phyloP scores from a whole-genome alignment of 2,113 vertebrate genomes.

The Phycodurus eques region DNA sequence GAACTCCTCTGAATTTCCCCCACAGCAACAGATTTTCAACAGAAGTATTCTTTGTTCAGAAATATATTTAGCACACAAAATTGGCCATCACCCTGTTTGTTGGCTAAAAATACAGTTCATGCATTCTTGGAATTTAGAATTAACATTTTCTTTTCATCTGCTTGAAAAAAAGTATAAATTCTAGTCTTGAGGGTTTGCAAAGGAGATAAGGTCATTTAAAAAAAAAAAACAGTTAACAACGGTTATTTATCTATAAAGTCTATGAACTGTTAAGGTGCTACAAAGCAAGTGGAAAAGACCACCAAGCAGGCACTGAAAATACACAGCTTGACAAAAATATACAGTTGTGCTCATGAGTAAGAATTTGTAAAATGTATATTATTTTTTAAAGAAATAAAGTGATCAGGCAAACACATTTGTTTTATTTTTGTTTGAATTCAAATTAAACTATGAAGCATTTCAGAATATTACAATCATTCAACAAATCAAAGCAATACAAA shows the following conservation, averaged over 20 bases:
- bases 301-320: not conserved
- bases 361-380: not conserved
- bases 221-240: not conserved
- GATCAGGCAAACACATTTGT: not conserved
- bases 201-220: not conserved
- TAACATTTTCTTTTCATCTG: not conserved
- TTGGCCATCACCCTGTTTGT: constrained; percentile 3
- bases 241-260: not conserved
- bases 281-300: not conserved
- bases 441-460: not conserved
- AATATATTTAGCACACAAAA: constrained; percentile 6
- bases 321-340: not conserved
- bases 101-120: constrained; percentile 12
- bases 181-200: not conserved
- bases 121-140: not conserved
- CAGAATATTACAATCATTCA: not conserved
- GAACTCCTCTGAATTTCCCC: constrained; percentile 46
- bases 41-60: constrained; percentile 3
- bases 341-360: not conserved
- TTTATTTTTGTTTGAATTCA: not conserved
- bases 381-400: not conserved
- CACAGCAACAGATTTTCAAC: constrained; percentile 27
- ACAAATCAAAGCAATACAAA: not conserved
- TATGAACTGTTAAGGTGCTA: not conserved
- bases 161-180: not conserved